phyloP scores from a whole-genome alignment of 2,888 invertebrate species.

The Choristoneura rosaceana region DNA sequence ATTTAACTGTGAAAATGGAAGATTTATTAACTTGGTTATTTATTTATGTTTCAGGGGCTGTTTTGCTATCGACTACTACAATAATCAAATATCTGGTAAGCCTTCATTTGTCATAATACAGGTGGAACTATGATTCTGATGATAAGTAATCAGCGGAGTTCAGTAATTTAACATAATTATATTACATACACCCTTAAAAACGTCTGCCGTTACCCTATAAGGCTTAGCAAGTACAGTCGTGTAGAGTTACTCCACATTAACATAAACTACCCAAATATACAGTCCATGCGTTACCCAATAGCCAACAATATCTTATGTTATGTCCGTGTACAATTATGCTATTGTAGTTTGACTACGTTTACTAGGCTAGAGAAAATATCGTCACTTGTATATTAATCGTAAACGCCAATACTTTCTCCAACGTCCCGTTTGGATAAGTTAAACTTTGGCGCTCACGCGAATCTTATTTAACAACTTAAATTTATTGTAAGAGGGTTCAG shows the following conservation, averaged over 20 bases:
- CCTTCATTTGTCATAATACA: neutral
- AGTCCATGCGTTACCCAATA: conserved; percentile 45
- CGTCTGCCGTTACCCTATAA: conserved; percentile 10
- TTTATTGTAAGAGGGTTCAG: conserved; percentile 56
- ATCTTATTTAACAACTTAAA: conserved; percentile 46
- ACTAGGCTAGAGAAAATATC: conserved; percentile 46
- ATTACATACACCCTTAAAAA: conserved; percentile 14
- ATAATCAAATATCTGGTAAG: neutral
- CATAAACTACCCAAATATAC: conserved; percentile 50
- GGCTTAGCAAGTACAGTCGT: conserved; percentile 33
- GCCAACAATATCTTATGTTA: conserved; percentile 47
- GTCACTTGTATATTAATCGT: neutral
- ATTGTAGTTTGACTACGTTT: conserved; percentile 68
- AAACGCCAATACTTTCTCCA: neutral
- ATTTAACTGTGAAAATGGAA: too few relatives aligned
- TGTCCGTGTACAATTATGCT: conserved; percentile 49
- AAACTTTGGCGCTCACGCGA: neutral
- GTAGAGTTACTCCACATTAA: conserved; percentile 43
- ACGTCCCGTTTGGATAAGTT: neutral
- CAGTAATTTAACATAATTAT: conserved; percentile 7
- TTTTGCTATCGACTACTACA: neutral
- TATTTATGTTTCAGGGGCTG: too few relatives aligned
- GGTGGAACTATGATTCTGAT: neutral
- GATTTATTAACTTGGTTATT: too few relatives aligned
- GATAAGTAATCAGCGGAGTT: neutral